Evolutionary conservation across 2,888 invertebrate genomes (phyloP), one percentile per base, ranked within the genome.

Genomic region (Cheilosia grossa): DNA sequence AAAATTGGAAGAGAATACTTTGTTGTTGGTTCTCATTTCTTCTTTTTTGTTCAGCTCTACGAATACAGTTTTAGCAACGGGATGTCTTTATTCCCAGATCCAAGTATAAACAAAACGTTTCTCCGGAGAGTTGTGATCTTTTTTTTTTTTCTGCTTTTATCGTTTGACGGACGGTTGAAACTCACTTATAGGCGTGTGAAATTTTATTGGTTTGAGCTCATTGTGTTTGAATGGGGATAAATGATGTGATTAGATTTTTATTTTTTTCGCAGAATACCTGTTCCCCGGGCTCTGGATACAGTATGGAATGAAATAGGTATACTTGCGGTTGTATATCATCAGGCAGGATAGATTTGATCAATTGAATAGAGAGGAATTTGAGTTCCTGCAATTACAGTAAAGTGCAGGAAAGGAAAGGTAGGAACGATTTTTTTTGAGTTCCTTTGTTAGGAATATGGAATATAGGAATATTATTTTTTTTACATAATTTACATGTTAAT

Each of bases 171-270:
- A n/a, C 51, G 40, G 61, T 69, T 15, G 42, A 33, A 42, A 47
- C 33, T 42, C 47, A 70, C 21, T 75, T 54, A 70, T 33, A 54
- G 83, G 83, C 83, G 83, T 85, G 83, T 85, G 83, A 85, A 85
- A 75, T 80, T 85, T 75, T 75, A 75, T 80, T 80, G 83, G 21
- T 64, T 70, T 72, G 10, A 63, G 49, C 6, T 63, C 42, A 81
- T 81, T 54, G 49, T 75, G 37, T 44, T 70, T 27, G 74, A 51
- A 63, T 37, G 61, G 27, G 69, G 83, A 83, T 70, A 70, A 80
- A 81, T 80, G 74, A 80, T 59, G 66, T 85, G 59, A 80, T 74
- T 80, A 80, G 74, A 64, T 54, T 70, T 64, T 59, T 42, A 63
- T 78, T 63, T 75, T 75, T 21, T 81, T 80, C 73, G 40, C 19